Percentiles rank a stretch among this genome's conserved stretches.
Evolutionary conservation across 2,797 vertebrate species (phyloP).

Genomic region (Neosilurus mollespiculum): DNA sequence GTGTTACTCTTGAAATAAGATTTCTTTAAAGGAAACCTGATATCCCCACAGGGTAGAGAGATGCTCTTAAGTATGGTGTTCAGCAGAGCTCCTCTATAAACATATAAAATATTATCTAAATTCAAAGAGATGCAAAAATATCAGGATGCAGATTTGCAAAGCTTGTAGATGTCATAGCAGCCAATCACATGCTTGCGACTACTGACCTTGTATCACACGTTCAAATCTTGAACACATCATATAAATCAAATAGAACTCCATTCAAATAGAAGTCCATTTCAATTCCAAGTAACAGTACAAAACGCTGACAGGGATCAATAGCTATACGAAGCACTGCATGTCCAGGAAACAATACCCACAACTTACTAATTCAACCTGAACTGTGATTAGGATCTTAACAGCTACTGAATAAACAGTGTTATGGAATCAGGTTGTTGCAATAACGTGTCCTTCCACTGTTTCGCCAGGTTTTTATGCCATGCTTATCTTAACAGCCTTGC

Average conservation of each 20-base stretch:
- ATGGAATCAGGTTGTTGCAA: background rate
- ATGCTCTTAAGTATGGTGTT: too few species aligned
- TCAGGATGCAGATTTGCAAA: background rate
- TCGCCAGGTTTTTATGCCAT: background rate
- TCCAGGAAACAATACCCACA: background rate
- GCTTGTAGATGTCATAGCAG: background rate
- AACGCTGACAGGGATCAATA: background rate
- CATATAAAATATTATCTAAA: background rate
- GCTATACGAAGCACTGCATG: background rate
- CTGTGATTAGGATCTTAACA: background rate
- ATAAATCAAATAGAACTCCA: background rate
- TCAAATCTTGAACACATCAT: background rate
- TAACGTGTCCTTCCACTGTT: background rate
- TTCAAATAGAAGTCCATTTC: background rate
- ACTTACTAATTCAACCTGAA: background rate
- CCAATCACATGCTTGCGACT: background rate
- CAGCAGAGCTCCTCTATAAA: too few species aligned
- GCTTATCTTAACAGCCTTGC: background rate
- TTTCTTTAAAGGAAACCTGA: too few species aligned
- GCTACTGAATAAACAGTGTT: background rate
- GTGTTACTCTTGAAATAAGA: too few species aligned
- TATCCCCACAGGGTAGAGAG: too few species aligned
- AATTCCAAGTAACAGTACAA: background rate
- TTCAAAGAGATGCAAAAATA: background rate
- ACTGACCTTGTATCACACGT: background rate